phyloP scores from a whole-genome alignment of 2,113 vertebrate genomes.

The Paedocypris sp. region DNA sequence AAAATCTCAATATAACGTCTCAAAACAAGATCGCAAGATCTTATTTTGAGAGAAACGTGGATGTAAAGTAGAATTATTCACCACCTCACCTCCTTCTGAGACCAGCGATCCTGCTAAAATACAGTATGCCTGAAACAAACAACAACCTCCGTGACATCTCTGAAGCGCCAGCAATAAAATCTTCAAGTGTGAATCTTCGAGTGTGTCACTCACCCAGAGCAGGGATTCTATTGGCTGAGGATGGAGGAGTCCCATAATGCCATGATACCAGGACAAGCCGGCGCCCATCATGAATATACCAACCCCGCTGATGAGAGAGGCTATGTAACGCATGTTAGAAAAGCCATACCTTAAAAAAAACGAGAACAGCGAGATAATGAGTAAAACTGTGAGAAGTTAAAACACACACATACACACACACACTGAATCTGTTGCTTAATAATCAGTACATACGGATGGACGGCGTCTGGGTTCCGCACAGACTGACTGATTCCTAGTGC shows the following conservation, averaged over 20 bases:
- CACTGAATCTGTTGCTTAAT: neutral
- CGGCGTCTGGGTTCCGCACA: constrained; percentile 80
- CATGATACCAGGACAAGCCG: constrained; percentile 96
- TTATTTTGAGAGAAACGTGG: too few relatives aligned
- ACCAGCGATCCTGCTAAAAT: constrained; percentile 93
- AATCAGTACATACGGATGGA: constrained; percentile 72
- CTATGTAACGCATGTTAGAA: constrained; percentile 97
- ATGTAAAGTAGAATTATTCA: too few relatives aligned
- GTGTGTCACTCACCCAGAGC: constrained; percentile 76
- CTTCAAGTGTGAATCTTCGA: neutral
- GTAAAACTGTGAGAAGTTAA: too few relatives aligned
- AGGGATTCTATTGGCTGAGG: constrained; percentile 89
- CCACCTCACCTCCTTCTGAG: constrained; percentile 87
- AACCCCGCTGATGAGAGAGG: constrained; percentile 92
- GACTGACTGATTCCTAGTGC: constrained; percentile 95
- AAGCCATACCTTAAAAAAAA: constrained; percentile 79
- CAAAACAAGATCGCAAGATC: too few relatives aligned
- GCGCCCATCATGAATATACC: constrained; percentile 99
- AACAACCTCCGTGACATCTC: too few relatives aligned
- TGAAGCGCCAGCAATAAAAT: too few relatives aligned
- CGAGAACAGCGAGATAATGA: neutral
- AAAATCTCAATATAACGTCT: too few relatives aligned
- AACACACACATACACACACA: too few relatives aligned
- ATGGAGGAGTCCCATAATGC: constrained; percentile 87
- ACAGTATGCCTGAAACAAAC: constrained; percentile 77